A percentile compares a stretch with the other conserved stretches of the same genome.
Conservation (phyloP, 53 echinoderm and acorn worm species). For the Pentamera pediparva region DNA sequence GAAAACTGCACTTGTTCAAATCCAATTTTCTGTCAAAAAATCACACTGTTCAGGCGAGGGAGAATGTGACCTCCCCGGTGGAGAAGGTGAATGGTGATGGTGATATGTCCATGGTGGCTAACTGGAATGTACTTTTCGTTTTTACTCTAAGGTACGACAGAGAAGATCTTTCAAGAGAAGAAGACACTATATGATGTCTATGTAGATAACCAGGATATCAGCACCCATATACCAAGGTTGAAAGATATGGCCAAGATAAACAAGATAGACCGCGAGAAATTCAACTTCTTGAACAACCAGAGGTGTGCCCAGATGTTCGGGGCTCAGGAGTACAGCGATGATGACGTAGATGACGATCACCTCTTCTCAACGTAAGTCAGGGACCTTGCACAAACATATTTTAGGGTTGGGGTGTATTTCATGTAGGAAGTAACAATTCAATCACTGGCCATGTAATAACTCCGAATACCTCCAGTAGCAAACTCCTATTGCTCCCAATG, state of each 20-base stretch:
- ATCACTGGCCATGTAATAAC: no score
- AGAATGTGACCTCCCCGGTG: no score
- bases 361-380: conserved; percentile 84
- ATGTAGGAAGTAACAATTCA: no score
- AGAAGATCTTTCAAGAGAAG: conserved; percentile 95
- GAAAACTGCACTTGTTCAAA: no score
- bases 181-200: conserved; percentile 81
- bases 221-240: conserved; percentile 51
- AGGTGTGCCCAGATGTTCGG: conserved; percentile 57
- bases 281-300: conserved; percentile 74
- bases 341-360: conserved; percentile 64
- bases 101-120: neutral
- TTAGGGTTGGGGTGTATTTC: no score
- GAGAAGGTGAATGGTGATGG: neutral
- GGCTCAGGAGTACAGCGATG: conserved; percentile 49
- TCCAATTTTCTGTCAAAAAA: no score
- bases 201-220: conserved; percentile 93
- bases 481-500: no score
- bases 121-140: neutral
- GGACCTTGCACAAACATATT: no score
- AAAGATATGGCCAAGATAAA: conserved; percentile 68
- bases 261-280: conserved; percentile 76
- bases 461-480: neutral
- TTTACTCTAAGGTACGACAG: conserved; percentile 69
- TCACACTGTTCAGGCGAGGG: no score